Percentiles rank a stretch among this genome's conserved stretches.
Evolutionary conservation across 2,797 vertebrate genomes (phyloP).

Genomic region (Astyanax mexicanus): DNA sequence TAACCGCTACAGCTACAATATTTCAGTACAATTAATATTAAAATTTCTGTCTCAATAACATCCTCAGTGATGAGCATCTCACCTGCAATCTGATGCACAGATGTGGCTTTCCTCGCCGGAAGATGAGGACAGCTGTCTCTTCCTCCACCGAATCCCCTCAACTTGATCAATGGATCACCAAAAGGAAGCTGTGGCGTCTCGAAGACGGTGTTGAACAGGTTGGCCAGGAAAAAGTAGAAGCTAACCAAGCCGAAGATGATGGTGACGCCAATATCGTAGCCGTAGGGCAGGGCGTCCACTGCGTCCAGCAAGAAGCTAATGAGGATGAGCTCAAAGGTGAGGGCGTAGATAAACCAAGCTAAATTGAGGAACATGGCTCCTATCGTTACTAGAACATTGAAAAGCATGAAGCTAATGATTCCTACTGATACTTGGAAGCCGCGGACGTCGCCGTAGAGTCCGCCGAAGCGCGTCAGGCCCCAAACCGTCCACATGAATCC

Average conservation of each 20-base stretch:
- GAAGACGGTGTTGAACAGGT: conserved; percentile 81
- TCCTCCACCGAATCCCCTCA: conserved; percentile 76
- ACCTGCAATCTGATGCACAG: conserved; percentile 89
- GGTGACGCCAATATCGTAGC: conserved; percentile 84
- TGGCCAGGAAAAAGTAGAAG: conserved; percentile 88
- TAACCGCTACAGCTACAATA: background rate
- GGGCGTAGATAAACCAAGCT: conserved; percentile 83
- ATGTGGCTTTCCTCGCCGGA: conserved; percentile 82
- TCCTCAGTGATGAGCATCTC: conserved; percentile 49
- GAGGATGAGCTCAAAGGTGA: conserved; percentile 84
- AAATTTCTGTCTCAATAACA: background rate
- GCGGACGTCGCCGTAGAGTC: conserved; percentile 76
- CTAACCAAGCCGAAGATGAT: conserved; percentile 87
- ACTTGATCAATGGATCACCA: conserved; percentile 79
- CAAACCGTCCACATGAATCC: conserved; percentile 87
- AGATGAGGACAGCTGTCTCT: conserved; percentile 80
- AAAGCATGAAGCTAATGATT: conserved; percentile 84
- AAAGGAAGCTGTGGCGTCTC: conserved; percentile 82
- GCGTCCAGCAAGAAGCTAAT: conserved; percentile 88
- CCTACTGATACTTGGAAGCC: conserved; percentile 82
- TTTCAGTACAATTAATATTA: background rate
- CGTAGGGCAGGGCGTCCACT: conserved; percentile 73
- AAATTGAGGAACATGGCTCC: conserved; percentile 81
- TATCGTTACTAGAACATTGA: conserved; percentile 82
- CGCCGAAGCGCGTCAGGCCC: conserved; percentile 83